A percentile compares a stretch with the other conserved stretches of the same genome.
These are phyloP conservation scores for Brenthis daphne DNA, from an alignment of 2,888 invertebrate genomes.

Conservation along the genomic window DNA sequence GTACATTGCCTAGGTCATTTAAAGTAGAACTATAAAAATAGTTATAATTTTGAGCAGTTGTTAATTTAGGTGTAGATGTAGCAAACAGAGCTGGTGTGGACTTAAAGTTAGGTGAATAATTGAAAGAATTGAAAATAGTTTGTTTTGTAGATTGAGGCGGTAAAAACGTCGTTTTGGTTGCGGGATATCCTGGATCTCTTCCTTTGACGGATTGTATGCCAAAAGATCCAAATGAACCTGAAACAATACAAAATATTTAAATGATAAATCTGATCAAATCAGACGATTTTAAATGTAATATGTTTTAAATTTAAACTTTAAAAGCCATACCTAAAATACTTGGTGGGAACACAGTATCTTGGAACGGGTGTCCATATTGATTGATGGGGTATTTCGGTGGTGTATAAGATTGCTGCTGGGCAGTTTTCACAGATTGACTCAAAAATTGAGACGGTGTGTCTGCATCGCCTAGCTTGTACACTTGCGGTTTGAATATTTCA, in stretches of 20 bases:
- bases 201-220: constrained; percentile 82
- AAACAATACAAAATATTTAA: constrained; percentile 38
- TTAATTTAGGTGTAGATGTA: constrained; percentile 63
- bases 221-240: constrained; percentile 83
- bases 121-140: constrained; percentile 69
- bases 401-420: constrained; percentile 60
- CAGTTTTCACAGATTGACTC: constrained; percentile 70
- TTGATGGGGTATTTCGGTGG: constrained; percentile 30
- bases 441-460: constrained; percentile 65
- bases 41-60: constrained; percentile 59
- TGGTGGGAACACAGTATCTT: constrained; percentile 63
- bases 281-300: not conserved
- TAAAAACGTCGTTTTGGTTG: constrained; percentile 68
- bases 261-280: not conserved
- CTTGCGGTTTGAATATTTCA: constrained; percentile 71
- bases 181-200: constrained; percentile 69
- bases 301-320: not conserved
- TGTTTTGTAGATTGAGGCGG: constrained; percentile 70
- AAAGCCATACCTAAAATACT: constrained; percentile 65
- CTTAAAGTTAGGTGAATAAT: constrained; percentile 65
- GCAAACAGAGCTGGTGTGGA: constrained; percentile 58
- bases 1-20: constrained; percentile 66
- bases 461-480: constrained; percentile 69
- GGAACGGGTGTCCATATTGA: constrained; percentile 55
- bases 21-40: constrained; percentile 64